Percentiles rank a stretch among this genome's conserved stretches.
Evolutionary conservation across 2,797 vertebrate genomes (phyloP).

Genomic region (Silurus aristotelis): DNA sequence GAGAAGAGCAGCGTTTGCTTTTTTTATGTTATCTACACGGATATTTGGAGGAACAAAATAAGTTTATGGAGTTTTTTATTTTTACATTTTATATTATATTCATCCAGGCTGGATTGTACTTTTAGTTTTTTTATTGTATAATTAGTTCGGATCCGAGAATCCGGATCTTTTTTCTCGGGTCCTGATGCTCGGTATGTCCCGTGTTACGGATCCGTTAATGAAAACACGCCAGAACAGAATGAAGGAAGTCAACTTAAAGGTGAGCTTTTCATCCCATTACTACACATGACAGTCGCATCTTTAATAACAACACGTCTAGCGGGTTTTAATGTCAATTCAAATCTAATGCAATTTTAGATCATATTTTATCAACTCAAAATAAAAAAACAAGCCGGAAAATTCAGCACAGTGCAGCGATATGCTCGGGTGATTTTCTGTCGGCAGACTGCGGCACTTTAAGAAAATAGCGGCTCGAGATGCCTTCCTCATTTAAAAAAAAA

Average conservation of each 20-base stretch:
- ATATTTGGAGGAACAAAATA: constrained; percentile 9
- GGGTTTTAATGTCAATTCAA: neutral
- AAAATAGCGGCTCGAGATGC: constrained; percentile 12
- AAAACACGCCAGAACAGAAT: constrained; percentile 74
- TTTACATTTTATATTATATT: neutral
- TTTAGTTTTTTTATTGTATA: neutral
- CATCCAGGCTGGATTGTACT: neutral
- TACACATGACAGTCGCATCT: neutral
- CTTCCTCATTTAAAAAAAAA: neutral
- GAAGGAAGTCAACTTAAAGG: constrained; percentile 75
- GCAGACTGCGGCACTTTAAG: constrained; percentile 29
- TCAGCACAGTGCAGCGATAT: neutral
- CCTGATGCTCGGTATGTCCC: constrained; percentile 68
- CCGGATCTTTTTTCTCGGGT: constrained; percentile 1
- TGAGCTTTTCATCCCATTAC: constrained; percentile 51
- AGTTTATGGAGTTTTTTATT: constrained; percentile 12
- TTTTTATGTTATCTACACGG: constrained; percentile 13
- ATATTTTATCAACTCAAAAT: neutral
- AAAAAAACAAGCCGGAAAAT: neutral
- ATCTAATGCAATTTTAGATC: neutral
- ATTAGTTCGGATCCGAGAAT: constrained; percentile 10
- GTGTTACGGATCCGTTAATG: constrained; percentile 68
- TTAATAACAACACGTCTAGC: neutral
- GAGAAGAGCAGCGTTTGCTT: neutral
- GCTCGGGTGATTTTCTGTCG: neutral